Evolutionary conservation across 2,888 invertebrate species (phyloP).

Genomic region (Antheraea yamamai): DNA sequence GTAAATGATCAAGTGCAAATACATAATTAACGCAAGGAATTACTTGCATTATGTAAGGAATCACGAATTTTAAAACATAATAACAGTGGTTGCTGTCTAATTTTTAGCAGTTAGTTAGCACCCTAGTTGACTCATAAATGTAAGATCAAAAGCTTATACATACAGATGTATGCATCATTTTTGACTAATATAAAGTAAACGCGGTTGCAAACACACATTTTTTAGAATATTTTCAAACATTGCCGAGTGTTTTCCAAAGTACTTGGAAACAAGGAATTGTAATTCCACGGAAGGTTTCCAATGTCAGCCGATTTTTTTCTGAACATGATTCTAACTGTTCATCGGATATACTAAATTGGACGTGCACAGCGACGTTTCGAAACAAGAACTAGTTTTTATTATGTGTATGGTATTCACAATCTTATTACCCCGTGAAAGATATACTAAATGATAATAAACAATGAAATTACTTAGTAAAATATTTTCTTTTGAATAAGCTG

Average conservation of each 20-base stretch:
- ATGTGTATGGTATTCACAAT: not conserved
- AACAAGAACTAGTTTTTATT: not conserved
- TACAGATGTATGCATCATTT: not conserved
- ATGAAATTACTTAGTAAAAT: not conserved
- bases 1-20: not conserved
- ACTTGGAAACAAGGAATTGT: too few species aligned
- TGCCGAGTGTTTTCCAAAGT: not conserved
- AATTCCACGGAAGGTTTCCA: not conserved
- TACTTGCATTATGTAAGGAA: too few species aligned
- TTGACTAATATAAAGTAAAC: not conserved
- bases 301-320: not conserved
- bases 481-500: too few species aligned
- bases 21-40: not conserved
- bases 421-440: not conserved
- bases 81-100: not conserved
- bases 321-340: not conserved
- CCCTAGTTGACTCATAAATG: not conserved
- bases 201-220: not conserved
- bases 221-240: not conserved
- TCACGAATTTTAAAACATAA: not conserved
- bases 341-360: not conserved
- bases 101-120: not conserved
- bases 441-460: not conserved
- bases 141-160: not conserved
- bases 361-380: not conserved